Conservation (phyloP, 2,888 invertebrate genomes). For the Camptogramma bilineatum region DNA sequence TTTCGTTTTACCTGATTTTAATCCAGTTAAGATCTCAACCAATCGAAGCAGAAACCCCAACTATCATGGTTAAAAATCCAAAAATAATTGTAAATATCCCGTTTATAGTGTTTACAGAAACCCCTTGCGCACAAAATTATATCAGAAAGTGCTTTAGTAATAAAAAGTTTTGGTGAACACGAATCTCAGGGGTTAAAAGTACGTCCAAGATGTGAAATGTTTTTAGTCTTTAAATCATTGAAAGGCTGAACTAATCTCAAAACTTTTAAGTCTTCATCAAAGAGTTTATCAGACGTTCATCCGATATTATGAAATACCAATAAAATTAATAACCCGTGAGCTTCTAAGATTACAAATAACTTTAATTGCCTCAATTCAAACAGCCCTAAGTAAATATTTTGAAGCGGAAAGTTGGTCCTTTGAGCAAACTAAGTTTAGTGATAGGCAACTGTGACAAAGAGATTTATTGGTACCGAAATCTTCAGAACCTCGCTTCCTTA, state of each 20-base stretch:
- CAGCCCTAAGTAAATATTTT: constrained; percentile 25
- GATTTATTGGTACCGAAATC: constrained; percentile 34
- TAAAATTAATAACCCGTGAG: constrained; percentile 30
- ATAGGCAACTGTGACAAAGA: constrained; percentile 33
- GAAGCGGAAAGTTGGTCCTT: constrained; percentile 24
- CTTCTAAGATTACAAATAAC: constrained; percentile 22
- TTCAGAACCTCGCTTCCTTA: constrained; percentile 16
- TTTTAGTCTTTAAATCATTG: neutral
- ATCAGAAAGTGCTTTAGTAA: too few relatives aligned
- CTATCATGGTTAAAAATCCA: too few relatives aligned
- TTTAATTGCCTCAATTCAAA: constrained; percentile 31
- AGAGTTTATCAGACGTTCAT: neutral
- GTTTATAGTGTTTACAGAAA: too few relatives aligned
- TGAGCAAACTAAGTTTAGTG: constrained; percentile 25
- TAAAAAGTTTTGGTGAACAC: neutral
- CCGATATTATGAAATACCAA: constrained; percentile 18
- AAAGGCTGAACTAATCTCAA: neutral
- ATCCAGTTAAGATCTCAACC: too few relatives aligned
- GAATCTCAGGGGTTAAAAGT: neutral
- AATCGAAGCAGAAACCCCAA: too few relatives aligned
- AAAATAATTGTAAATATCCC: too few relatives aligned
- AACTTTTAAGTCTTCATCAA: neutral
- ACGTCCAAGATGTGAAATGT: neutral
- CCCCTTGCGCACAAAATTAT: too few relatives aligned
- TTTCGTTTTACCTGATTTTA: too few relatives aligned